Evolutionary conservation across 1,140 invertebrate species (phyloP), one percentile per base, ranked within the genome.

Genomic region (Hylaeus anthracinus): DNA sequence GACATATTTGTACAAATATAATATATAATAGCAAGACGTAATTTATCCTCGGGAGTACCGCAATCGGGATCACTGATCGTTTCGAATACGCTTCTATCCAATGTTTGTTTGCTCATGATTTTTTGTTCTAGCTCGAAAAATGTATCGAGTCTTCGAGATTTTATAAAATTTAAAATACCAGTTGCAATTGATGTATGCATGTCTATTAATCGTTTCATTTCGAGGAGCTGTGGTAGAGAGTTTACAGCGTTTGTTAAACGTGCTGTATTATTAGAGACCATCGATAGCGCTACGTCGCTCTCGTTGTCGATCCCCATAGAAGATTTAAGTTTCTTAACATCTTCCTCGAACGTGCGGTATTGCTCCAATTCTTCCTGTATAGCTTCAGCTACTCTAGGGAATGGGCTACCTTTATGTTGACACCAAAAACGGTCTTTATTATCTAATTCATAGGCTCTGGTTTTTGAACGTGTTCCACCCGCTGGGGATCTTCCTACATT

Each of bases 171-270:
- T 45, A 99, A 94, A 82, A 99, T 93, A 96, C 96, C 96, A 85
- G 98, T 99, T 9, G 99, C 99, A 86, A 99, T 97, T 80, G 98
- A 99, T 12, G 98, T 99, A 92, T 99, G 99, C 96, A 99, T 98
- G 91, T 99, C 99, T 86, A 99, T 99, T 8, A 99, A 94, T 66
- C 98, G 94, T 92, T 99, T 99, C 94, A 98, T 99, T 93, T 99
- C 98, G 88, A 99, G 95, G 4, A 99, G 94, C 92, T 99, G 98
- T 15, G 99, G 99, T 83, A 99, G 94, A 5, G 98, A 98, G 92
- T 98, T 98, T 2, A 99, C 98, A 64, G 99, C 98, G 83, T 96
- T 98, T 5, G 98, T 99, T 15, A 99, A 94, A 85, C 97, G 96
- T 10, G 98, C 97, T 0, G 99, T 99, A 87, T 98, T 99, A 92